phyloP scores from a whole-genome alignment of 2,797 vertebrate species.

The Platyrinchus mystaceus region DNA sequence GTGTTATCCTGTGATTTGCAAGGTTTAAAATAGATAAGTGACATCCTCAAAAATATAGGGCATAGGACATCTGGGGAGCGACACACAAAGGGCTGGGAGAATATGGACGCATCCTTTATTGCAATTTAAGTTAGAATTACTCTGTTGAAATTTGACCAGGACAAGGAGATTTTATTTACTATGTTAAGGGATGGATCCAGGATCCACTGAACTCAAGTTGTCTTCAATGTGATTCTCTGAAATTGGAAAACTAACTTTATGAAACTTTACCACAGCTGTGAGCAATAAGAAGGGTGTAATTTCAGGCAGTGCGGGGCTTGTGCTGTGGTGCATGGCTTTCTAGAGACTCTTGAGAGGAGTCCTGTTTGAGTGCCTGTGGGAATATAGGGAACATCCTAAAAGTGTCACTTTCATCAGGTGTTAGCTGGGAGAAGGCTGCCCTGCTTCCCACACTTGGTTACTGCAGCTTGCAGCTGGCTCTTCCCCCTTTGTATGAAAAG shows the following conservation, averaged over 20 bases:
- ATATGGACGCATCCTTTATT: background rate
- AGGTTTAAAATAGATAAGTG: background rate
- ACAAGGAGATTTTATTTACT: background rate
- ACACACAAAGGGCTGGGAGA: background rate
- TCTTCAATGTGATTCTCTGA: background rate
- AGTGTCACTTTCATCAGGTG: background rate
- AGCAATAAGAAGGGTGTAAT: fast-evolving
- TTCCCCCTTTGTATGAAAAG: background rate
- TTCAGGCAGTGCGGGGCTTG: background rate
- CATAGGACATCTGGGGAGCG: background rate
- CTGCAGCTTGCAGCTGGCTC: background rate
- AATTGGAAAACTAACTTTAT: background rate
- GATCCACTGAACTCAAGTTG: background rate
- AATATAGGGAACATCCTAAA: background rate
- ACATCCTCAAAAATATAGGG: background rate
- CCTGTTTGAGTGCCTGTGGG: background rate
- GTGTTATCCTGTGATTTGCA: background rate
- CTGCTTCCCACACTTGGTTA: background rate
- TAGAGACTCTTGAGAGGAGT: background rate
- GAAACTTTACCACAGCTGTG: background rate
- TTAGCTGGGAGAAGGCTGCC: background rate
- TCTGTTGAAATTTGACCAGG: background rate
- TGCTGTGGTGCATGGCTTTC: background rate
- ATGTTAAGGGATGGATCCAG: background rate
- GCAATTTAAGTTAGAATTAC: background rate